These are phyloP conservation scores for Merops nubicus DNA, from an alignment of 2,113 vertebrate genomes.

Conservation along the genomic window DNA sequence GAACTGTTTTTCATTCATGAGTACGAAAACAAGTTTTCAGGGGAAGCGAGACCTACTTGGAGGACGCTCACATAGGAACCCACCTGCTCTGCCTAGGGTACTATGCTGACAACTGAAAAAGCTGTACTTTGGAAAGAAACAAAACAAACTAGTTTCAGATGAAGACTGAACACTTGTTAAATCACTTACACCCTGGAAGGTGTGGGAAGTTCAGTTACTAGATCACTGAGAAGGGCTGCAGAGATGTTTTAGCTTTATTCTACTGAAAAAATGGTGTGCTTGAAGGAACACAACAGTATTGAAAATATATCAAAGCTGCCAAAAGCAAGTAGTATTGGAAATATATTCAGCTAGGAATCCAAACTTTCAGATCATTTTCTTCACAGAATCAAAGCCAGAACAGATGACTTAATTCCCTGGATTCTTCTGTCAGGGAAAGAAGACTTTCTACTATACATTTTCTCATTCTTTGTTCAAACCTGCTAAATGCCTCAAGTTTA, in stretches of 20 bases:
- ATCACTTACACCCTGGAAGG: background rate
- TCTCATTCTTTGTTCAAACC: background rate
- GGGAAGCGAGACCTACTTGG: background rate
- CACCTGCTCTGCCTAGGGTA: background rate
- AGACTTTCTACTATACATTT: background rate
- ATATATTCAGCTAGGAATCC: background rate
- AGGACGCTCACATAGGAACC: background rate
- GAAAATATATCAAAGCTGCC: background rate
- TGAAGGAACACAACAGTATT: background rate
- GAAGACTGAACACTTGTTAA: background rate
- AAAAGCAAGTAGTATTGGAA: background rate
- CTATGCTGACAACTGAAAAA: slow-evolving; percentile 2
- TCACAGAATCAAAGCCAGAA: background rate
- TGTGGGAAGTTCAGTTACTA: background rate
- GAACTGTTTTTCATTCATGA: background rate
- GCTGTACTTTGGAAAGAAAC: background rate
- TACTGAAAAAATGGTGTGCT: background rate
- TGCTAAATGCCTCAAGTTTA: background rate
- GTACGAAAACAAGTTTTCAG: background rate
- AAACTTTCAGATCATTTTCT: background rate
- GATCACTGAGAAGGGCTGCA: background rate
- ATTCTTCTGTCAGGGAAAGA: background rate
- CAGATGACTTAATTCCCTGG: background rate
- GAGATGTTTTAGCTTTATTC: background rate
- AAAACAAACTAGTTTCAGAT: background rate